Conservation (phyloP, 2,113 vertebrate genomes). For the Pycnonotus jocosus region DNA sequence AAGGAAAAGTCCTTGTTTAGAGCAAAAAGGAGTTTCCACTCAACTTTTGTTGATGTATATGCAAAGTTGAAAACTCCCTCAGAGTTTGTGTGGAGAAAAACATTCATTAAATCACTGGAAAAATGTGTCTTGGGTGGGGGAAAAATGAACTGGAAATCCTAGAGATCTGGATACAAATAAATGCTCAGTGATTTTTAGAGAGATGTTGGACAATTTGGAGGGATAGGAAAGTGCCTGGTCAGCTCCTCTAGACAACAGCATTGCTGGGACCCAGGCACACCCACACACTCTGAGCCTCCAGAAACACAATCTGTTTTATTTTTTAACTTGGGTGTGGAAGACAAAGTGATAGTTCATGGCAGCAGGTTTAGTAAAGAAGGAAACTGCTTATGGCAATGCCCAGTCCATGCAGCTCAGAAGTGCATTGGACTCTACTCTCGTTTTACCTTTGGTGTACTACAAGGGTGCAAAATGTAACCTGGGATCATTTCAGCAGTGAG, state of each 20-base stretch:
- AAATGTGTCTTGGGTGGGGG: background rate
- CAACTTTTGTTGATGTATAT: background rate
- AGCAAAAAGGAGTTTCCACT: background rate
- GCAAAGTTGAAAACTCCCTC: background rate
- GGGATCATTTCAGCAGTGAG: background rate
- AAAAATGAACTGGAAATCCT: background rate
- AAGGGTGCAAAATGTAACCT: background rate
- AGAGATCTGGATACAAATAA: background rate
- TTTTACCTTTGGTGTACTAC: background rate
- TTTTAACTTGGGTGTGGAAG: background rate
- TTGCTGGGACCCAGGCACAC: background rate
- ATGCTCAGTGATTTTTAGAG: background rate
- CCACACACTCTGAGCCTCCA: background rate
- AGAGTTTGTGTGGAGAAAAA: background rate
- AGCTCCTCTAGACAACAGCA: background rate
- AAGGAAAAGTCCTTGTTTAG: background rate
- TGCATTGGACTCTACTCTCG: background rate
- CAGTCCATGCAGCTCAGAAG: background rate
- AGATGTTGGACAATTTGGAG: background rate
- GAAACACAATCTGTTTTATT: background rate
- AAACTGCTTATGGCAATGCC: background rate
- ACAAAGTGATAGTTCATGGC: background rate
- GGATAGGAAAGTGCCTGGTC: background rate
- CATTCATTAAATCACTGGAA: background rate
- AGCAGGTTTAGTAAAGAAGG: background rate